Evolutionary conservation across 2,888 invertebrate genomes (phyloP).

Genomic region (Idaea straminata): DNA sequence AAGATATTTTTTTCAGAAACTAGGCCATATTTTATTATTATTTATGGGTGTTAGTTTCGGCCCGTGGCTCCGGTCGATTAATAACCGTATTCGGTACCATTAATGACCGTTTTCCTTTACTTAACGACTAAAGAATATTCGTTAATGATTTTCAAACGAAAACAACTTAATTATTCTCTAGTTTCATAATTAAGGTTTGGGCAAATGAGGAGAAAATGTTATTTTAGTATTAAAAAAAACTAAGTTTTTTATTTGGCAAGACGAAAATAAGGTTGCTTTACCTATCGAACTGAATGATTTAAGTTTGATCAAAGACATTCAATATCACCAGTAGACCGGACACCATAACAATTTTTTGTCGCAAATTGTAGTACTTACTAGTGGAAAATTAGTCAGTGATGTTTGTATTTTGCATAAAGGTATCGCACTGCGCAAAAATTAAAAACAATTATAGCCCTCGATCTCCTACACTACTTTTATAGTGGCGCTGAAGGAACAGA

Average conservation of each 20-base stretch:
- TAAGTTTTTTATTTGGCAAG: not conserved
- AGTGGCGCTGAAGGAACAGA: no score
- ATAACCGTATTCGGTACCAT: conserved; percentile 33
- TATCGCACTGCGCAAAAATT: no score
- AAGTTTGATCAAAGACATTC: no score
- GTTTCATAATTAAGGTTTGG: conserved; percentile 2
- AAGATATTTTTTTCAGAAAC: conserved; percentile 3
- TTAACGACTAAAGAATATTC: conserved; percentile 36
- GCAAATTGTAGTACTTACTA: no score
- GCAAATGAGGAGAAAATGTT: not conserved
- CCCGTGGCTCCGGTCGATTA: conserved; percentile 28
- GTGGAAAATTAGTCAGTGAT: no score
- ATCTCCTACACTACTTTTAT: no score
- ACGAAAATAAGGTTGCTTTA: not conserved
- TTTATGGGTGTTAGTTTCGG: conserved; percentile 20
- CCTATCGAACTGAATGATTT: no score
- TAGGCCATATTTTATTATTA: conserved; percentile 33
- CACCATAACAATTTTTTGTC: no score
- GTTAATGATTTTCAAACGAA: conserved; percentile 28
- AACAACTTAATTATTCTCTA: conserved; percentile 28
- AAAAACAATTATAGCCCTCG: no score
- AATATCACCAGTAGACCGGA: no score
- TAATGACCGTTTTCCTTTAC: conserved; percentile 37
- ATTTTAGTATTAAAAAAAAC: not conserved
- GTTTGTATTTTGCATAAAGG: no score